Evolutionary conservation across 2,888 invertebrate species (phyloP).

Genomic region (Parelbella ahira): DNA sequence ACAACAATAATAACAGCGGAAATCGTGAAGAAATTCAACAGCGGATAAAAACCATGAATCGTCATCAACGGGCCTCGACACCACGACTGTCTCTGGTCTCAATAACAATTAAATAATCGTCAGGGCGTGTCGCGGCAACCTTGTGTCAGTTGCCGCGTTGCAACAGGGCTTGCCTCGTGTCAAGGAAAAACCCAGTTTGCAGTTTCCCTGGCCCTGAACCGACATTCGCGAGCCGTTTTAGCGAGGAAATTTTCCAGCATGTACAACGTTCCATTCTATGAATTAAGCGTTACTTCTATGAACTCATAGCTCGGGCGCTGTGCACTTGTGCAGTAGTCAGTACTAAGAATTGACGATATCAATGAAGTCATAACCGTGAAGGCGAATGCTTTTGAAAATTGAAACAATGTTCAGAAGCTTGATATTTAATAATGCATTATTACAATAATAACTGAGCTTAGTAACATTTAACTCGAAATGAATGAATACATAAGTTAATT

Average conservation of each 20-base stretch:
- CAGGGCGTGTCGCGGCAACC: conserved; percentile 76
- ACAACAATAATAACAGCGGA: too few species aligned
- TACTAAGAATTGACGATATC: conserved; percentile 12
- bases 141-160: conserved; percentile 74
- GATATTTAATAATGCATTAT: conserved; percentile 16
- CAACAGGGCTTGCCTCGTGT: conserved; percentile 76
- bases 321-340: conserved; percentile 1
- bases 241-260: conserved; percentile 37
- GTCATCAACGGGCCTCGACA: conserved; percentile 14
- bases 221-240: conserved; percentile 43
- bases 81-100: conserved; percentile 52
- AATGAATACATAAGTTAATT: background rate
- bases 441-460: conserved; percentile 1
- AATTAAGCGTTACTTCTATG: conserved; percentile 17
- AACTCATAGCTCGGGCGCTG: too few species aligned
- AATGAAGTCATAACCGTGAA: conserved; percentile 17
- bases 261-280: conserved; percentile 12
- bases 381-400: conserved; percentile 5
- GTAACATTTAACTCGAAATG: background rate
- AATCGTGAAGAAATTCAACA: too few species aligned
- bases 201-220: conserved; percentile 74
- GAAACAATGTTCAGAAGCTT: conserved; percentile 8
- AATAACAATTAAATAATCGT: conserved; percentile 78
- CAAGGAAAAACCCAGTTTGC: conserved; percentile 77
- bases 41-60: conserved; percentile 8